Base-by-base conservation (phyloP, 2,888 invertebrate species). In the Thymelicus lineola region DNA sequence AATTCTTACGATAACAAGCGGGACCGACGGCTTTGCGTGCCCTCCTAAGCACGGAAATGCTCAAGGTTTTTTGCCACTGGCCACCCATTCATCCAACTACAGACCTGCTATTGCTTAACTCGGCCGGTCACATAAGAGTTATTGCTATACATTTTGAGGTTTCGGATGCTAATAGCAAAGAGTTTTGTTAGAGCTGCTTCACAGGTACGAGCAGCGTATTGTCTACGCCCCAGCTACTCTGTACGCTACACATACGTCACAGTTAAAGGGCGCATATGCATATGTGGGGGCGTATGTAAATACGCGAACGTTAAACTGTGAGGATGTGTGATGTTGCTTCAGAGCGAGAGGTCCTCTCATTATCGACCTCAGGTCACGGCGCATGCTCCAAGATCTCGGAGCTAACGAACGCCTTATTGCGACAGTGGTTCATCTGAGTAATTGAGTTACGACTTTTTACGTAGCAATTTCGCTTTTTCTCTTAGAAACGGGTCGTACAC, bases 331-430 rank as follows among this genome's bases (percentile, higher is more conserved):
- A 91, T 90, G 92, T 86, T 88, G 85, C 85, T 89, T 80, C 85
- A 85, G 89, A 90, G 91, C 83, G 91, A 90, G 93, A 91, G 90
- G 90, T 87, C 88, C 84, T 83, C 91, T 94, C 94, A 94, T 94
- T 94, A 94, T 94, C 94, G 94, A 94, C 94, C 94, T 92, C 85
- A 83, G 94, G 94, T 94, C 94, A 91, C 85, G 85, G 94, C 94
- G 94, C 94, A 94, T 94, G 94, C 94, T 90, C 93, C 87, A 83
- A 88, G 82, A 59, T 85, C 74, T 70, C 72, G 45, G 82, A 81
- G 84, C 88, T 92, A 92, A 91, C 92, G 91, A 93, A 91, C 86
- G 90, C 89, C 91, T 91, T 91, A 92, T 89, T 89, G 91, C 91
- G 91, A 91, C 91, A 90, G 89, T 86, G 91, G 90, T 91, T 91